phyloP scores from a whole-genome alignment of 2,113 vertebrate genomes.

The Heteronetta atricapilla region DNA sequence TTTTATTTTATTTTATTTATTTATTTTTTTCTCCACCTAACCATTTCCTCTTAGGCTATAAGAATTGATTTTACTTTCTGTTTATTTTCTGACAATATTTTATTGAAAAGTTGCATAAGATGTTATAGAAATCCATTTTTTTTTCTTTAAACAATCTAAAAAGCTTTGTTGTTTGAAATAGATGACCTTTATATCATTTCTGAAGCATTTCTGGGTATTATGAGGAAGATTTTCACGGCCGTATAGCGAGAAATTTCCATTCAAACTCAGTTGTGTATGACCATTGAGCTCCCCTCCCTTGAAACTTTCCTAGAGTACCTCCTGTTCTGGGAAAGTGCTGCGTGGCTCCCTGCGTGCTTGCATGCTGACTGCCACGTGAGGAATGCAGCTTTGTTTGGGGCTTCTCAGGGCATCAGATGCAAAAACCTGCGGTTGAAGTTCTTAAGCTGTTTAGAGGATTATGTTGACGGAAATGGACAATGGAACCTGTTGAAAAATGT shows the following conservation, averaged over 20 bases:
- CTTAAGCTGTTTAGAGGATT: background rate
- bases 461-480: background rate
- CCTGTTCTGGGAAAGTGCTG: background rate
- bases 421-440: background rate
- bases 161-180: background rate
- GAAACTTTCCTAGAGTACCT: background rate
- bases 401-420: background rate
- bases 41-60: background rate
- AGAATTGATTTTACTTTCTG: background rate
- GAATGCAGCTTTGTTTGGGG: background rate
- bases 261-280: background rate
- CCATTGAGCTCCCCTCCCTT: background rate
- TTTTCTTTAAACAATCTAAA: background rate
- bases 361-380: background rate
- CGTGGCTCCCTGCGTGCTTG: background rate
- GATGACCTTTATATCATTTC: background rate
- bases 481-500: background rate
- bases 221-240: background rate
- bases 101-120: background rate
- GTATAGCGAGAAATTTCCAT: background rate
- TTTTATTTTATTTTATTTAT: too few relatives aligned
- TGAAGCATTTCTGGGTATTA: background rate
- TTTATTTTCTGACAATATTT: background rate
- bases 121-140: background rate
- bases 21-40: background rate